A percentile compares a stretch with the other conserved stretches of the same genome.
phyloP scores from a whole-genome alignment of 2,888 invertebrate genomes.

The Limnephilus lunatus region DNA sequence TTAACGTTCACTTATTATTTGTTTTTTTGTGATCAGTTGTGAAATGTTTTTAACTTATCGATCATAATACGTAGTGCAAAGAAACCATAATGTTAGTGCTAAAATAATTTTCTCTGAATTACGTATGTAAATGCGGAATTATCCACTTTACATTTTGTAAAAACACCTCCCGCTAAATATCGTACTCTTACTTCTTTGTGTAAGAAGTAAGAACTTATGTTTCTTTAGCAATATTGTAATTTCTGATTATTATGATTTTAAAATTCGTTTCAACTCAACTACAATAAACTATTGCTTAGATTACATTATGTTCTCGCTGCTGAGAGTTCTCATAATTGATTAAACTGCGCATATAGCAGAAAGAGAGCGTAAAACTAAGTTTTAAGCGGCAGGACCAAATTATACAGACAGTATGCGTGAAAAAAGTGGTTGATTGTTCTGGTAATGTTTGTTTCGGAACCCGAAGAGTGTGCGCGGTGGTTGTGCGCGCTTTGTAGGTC shows the following conservation, averaged over 20 bases:
- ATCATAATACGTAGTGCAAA: neutral
- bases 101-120: neutral
- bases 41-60: neutral
- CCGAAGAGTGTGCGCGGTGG: neutral
- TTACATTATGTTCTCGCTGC: neutral
- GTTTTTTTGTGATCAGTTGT: neutral
- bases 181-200: neutral
- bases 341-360: neutral
- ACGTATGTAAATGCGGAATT: neutral
- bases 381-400: neutral
- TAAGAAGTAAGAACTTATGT: neutral
- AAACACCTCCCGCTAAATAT: neutral
- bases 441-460: slow-evolving; percentile 5
- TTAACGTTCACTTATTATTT: neutral
- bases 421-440: neutral
- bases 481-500: slow-evolving; percentile 34
- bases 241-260: neutral
- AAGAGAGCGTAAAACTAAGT: neutral
- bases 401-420: neutral
- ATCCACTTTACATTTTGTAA: neutral
- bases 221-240: neutral
- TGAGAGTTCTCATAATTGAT: neutral
- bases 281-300: neutral
- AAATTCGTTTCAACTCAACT: neutral
- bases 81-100: neutral